Evolutionary conservation across 1,140 invertebrate genomes (phyloP).

Genomic region (Tetragnatha versicolor): DNA sequence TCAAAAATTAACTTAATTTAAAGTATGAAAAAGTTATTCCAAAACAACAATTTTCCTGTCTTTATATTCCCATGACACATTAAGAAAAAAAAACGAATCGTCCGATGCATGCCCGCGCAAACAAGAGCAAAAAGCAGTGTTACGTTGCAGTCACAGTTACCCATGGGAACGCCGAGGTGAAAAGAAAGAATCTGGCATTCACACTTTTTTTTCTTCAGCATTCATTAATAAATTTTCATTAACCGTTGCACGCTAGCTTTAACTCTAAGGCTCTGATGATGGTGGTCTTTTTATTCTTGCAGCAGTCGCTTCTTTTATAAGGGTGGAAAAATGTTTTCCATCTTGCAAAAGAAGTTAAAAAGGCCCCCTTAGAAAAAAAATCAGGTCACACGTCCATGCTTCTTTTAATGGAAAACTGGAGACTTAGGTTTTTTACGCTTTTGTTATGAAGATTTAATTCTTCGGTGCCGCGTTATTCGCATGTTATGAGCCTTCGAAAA

Average conservation of each 20-base stretch:
- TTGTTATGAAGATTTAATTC: too few species aligned
- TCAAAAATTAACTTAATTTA: too few species aligned
- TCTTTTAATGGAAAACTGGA: neutral
- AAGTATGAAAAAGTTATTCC: too few species aligned
- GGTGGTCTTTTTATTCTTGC: neutral
- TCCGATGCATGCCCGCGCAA: too few species aligned
- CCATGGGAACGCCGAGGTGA: neutral
- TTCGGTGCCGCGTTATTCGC: too few species aligned
- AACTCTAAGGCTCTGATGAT: neutral
- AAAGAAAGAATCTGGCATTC: neutral
- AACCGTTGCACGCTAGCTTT: neutral
- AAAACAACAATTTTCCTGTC: too few species aligned
- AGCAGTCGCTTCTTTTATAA: neutral
- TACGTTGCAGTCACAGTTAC: too few species aligned
- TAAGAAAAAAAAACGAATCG: too few species aligned
- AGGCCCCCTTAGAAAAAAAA: neutral
- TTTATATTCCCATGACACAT: too few species aligned
- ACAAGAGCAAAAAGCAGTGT: too few species aligned
- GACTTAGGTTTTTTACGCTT: too few species aligned
- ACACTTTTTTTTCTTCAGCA: neutral
- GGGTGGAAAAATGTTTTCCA: neutral
- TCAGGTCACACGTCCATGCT: neutral
- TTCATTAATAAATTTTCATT: constrained; percentile 1
- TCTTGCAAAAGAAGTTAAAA: neutral
- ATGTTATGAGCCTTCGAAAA: too few species aligned